Conservation (phyloP, 2,888 invertebrate genomes). For the Bursaphelenchus okinawaensis region DNA sequence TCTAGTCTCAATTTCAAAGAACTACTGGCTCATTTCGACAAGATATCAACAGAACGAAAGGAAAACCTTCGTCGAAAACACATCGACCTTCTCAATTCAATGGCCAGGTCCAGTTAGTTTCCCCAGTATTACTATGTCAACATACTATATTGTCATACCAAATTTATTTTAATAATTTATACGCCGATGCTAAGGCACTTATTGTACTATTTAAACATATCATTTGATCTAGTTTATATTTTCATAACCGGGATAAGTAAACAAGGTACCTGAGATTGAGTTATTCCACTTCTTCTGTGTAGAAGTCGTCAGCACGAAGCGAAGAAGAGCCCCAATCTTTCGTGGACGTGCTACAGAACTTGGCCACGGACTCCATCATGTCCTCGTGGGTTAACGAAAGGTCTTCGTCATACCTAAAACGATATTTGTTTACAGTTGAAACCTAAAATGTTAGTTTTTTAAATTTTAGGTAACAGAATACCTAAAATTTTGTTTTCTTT, state of each 20-base stretch:
- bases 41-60: constrained; percentile 21
- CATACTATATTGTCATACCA: too few relatives aligned
- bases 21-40: constrained; percentile 29
- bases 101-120: not conserved
- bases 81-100: not conserved
- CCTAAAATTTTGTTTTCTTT: too few relatives aligned
- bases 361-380: not conserved
- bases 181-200: not conserved
- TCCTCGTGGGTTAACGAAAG: constrained; percentile 5
- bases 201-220: not conserved
- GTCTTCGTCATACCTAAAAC: not conserved
- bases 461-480: too few relatives aligned
- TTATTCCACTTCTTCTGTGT: not conserved
- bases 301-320: not conserved
- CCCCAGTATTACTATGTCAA: too few relatives aligned
- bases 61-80: constrained; percentile 1
- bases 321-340: not conserved
- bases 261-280: not conserved
- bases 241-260: not conserved
- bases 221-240: not conserved
- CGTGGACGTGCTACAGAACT: not conserved
- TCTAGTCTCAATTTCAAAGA: constrained; percentile 27
- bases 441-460: too few relatives aligned
- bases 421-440: not conserved
- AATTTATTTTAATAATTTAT: not conserved